phyloP scores from a whole-genome alignment of 2,113 vertebrate genomes.

The Phalacrocorax brasilianus region DNA sequence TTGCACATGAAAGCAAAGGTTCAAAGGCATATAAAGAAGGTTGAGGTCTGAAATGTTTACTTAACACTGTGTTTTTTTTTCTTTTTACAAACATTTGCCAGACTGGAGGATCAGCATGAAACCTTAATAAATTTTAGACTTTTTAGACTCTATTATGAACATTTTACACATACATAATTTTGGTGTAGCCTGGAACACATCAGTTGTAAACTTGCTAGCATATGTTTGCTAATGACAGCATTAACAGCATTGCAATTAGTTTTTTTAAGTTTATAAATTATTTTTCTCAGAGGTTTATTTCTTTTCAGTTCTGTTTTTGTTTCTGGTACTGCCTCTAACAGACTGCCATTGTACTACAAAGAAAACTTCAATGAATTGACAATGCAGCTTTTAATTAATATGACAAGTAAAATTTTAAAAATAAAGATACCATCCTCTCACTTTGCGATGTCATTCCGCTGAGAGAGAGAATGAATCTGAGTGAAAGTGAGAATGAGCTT shows the following conservation, averaged over 20 bases:
- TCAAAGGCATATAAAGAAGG: conserved; percentile 79
- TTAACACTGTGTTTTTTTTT: conserved; percentile 56
- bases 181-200: conserved; percentile 19
- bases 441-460: background rate
- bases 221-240: conserved; percentile 3
- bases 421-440: background rate
- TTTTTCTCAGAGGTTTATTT: conserved; percentile 44
- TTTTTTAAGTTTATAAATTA: conserved; percentile 26
- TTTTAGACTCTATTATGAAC: conserved; percentile 49
- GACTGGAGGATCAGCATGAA: conserved; percentile 66
- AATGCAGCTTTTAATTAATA: background rate
- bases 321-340: background rate
- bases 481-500: background rate
- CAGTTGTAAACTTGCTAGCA: conserved; percentile 6
- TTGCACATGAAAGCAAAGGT: conserved; percentile 80
- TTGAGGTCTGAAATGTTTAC: conserved; percentile 78
- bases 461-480: background rate
- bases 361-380: background rate
- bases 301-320: conserved; percentile 1
- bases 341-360: background rate
- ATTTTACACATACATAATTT: conserved; percentile 43
- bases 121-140: conserved; percentile 61
- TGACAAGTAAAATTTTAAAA: background rate
- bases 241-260: conserved; percentile 27
- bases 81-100: conserved; percentile 75